Evolutionary conservation across 2,113 vertebrate genomes (phyloP).

Genomic region (Colius striatus): DNA sequence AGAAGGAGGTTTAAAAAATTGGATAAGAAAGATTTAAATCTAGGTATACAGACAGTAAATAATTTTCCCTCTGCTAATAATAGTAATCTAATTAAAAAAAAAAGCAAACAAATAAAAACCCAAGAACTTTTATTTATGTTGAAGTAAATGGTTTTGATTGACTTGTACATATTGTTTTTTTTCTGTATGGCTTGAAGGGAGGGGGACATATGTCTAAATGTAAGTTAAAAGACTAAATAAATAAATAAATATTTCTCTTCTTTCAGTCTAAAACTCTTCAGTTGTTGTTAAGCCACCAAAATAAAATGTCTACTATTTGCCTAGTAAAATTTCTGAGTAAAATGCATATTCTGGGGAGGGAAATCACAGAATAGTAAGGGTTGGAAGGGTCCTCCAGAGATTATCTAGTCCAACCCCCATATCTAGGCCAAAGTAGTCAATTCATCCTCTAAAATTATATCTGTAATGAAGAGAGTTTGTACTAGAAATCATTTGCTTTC

Average conservation of each 20-base stretch:
- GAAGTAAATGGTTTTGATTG: background rate
- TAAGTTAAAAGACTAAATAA: background rate
- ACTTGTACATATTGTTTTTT: background rate
- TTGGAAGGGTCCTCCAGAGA: too few species aligned
- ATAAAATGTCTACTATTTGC: background rate
- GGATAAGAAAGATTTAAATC: background rate
- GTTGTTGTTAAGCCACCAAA: background rate
- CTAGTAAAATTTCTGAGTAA: background rate
- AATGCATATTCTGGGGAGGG: background rate
- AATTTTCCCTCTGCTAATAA: background rate
- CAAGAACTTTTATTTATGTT: background rate
- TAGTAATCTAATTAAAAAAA: background rate
- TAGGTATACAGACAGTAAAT: background rate
- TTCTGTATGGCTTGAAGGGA: background rate
- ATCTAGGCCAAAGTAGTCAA: background rate
- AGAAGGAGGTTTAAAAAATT: background rate
- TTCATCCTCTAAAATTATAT: background rate
- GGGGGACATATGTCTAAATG: background rate
- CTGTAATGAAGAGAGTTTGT: background rate
- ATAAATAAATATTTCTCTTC: background rate
- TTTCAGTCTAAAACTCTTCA: background rate
- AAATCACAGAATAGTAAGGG: background rate
- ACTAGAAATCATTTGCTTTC: background rate
- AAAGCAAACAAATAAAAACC: background rate
- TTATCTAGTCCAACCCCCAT: too few species aligned